Evolutionary conservation across 2,113 vertebrate species (phyloP).

Genomic region (Coracopsis vasa): DNA sequence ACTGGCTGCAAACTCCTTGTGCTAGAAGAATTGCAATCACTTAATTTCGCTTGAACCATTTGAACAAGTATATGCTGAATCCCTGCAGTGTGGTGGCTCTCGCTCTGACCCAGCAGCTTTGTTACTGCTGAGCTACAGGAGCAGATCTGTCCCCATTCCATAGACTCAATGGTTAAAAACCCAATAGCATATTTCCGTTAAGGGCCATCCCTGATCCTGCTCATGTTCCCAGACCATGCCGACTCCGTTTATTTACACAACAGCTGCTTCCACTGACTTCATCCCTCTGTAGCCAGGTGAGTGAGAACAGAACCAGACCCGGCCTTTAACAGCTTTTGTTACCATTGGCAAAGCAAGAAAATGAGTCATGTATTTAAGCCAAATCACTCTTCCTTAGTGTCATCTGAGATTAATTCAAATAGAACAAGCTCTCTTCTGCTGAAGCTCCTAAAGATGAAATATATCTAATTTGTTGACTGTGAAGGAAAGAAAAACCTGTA

Average conservation of each 20-base stretch:
- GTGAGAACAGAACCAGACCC: background rate
- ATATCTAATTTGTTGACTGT: background rate
- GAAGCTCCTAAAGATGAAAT: background rate
- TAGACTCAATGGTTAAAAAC: background rate
- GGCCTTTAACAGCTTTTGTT: background rate
- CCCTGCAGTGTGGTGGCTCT: background rate
- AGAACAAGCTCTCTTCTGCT: background rate
- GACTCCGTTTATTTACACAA: background rate
- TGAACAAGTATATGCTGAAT: background rate
- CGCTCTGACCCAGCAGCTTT: background rate
- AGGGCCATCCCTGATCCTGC: background rate
- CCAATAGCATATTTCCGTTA: background rate
- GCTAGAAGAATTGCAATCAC: background rate
- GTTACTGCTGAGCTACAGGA: background rate
- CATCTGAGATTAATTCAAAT: background rate
- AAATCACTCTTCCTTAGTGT: background rate
- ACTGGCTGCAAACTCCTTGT: background rate
- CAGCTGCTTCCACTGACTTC: background rate
- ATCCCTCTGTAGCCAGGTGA: background rate
- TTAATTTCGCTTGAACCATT: background rate
- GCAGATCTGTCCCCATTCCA: rapidly evolving
- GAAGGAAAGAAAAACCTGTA: background rate
- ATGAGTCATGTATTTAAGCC: background rate
- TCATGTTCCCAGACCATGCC: background rate
- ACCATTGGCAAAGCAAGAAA: background rate